phyloP scores from a whole-genome alignment of 1,140 invertebrate species.

The Halictus rubicundus region DNA sequence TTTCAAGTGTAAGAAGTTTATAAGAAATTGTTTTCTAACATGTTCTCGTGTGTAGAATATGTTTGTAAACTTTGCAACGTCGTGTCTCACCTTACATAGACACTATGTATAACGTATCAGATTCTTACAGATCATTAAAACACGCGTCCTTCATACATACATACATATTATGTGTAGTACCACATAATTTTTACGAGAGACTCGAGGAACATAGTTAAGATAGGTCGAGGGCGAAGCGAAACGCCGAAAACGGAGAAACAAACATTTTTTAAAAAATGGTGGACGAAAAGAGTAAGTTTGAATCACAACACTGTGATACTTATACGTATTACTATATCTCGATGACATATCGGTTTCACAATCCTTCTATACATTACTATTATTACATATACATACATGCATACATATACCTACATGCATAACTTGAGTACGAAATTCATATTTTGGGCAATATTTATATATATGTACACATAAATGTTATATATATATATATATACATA shows the following conservation, averaged over 20 bases:
- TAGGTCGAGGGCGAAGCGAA: slow-evolving; percentile 49
- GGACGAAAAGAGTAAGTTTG: slow-evolving; percentile 55
- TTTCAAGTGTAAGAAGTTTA: no score
- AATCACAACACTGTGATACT: slow-evolving; percentile 75
- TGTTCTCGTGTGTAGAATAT: no score
- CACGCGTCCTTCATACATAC: not conserved
- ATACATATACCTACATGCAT: slow-evolving; percentile 21
- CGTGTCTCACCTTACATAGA: slow-evolving; percentile 1
- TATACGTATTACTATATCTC: slow-evolving; percentile 64
- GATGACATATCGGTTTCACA: slow-evolving; percentile 71
- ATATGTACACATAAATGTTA: slow-evolving; percentile 61
- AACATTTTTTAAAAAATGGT: slow-evolving; percentile 11
- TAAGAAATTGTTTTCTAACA: no score
- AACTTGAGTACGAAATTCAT: slow-evolving; percentile 54
- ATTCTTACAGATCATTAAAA: slow-evolving; percentile 6
- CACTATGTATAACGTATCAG: slow-evolving; percentile 22
- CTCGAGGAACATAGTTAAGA: slow-evolving; percentile 18
- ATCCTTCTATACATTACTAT: slow-evolving; percentile 56
- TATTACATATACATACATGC: slow-evolving; percentile 40
- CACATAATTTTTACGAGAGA: not conserved
- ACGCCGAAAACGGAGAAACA: slow-evolving; percentile 19
- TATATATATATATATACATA: slow-evolving; percentile 20
- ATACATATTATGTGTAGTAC: no score
- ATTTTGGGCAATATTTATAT: slow-evolving; percentile 67
- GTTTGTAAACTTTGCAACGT: no score